phyloP scores from a whole-genome alignment of 2,113 vertebrate species.

The Elaphurus davidianus region DNA sequence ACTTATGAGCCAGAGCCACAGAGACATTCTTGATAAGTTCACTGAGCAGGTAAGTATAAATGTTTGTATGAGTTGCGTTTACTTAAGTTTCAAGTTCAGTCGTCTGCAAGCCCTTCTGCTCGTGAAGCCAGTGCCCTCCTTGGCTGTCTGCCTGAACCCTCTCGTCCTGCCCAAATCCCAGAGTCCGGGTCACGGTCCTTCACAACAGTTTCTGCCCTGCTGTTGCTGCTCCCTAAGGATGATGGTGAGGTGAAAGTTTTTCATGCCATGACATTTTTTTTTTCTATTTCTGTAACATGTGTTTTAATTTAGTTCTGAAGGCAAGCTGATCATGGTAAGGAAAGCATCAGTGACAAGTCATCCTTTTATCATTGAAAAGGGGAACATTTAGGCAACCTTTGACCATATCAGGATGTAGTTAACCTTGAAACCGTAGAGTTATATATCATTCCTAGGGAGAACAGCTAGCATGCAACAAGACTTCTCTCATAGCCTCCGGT shows the following conservation, averaged over 20 bases:
- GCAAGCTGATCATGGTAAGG: neutral
- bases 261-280: neutral
- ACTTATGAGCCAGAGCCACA: neutral
- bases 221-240: neutral
- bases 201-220: neutral
- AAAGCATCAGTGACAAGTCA: neutral
- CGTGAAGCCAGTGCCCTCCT: neutral
- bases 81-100: neutral
- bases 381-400: neutral
- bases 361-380: neutral
- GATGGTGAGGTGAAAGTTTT: neutral
- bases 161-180: neutral
- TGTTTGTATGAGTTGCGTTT: neutral
- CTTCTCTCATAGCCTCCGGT: neutral
- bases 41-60: neutral
- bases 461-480: neutral
- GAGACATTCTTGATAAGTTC: neutral
- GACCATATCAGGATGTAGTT: neutral
- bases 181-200: accelerated
- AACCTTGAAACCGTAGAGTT: neutral
- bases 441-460: neutral
- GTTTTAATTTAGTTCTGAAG: neutral
- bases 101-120: neutral
- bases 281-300: neutral
- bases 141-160: neutral